phyloP scores from a whole-genome alignment of 2,888 invertebrate genomes.

The Dimorphilus gyrociliatus region DNA sequence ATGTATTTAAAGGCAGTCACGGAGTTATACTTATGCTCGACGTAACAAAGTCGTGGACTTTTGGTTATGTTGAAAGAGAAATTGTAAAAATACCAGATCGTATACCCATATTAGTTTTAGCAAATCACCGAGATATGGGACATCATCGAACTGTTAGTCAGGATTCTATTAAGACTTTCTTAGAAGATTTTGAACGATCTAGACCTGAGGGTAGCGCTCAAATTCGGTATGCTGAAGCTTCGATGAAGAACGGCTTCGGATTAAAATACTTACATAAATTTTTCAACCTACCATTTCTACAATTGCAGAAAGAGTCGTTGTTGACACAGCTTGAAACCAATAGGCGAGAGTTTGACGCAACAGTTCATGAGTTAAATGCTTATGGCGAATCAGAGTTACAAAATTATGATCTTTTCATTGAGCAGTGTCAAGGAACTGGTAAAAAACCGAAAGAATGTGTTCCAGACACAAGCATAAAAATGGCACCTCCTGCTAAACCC shows the following conservation, averaged over 20 bases:
- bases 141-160: constrained; percentile 69
- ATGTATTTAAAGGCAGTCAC: constrained; percentile 87
- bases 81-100: constrained; percentile 51
- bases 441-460: too few relatives aligned
- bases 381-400: constrained; percentile 41
- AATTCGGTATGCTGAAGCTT: constrained; percentile 71
- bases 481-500: constrained; percentile 13
- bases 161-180: constrained; percentile 53
- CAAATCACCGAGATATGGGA: constrained; percentile 92
- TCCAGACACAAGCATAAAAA: too few relatives aligned
- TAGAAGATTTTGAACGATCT: constrained; percentile 48
- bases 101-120: constrained; percentile 65
- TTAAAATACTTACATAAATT: constrained; percentile 79
- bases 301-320: constrained; percentile 63
- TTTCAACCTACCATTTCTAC: constrained; percentile 79
- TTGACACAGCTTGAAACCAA: constrained; percentile 68
- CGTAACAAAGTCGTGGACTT: constrained; percentile 90
- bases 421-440: constrained; percentile 14
- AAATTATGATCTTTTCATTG: constrained; percentile 41
- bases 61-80: constrained; percentile 79
- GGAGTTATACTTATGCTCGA: constrained; percentile 85
- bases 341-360: constrained; percentile 58
- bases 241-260: constrained; percentile 90
- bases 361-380: constrained; percentile 42
- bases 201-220: constrained; percentile 24